Evolutionary conservation across 2,888 invertebrate genomes (phyloP).

Genomic region (Chironomus riparius): DNA sequence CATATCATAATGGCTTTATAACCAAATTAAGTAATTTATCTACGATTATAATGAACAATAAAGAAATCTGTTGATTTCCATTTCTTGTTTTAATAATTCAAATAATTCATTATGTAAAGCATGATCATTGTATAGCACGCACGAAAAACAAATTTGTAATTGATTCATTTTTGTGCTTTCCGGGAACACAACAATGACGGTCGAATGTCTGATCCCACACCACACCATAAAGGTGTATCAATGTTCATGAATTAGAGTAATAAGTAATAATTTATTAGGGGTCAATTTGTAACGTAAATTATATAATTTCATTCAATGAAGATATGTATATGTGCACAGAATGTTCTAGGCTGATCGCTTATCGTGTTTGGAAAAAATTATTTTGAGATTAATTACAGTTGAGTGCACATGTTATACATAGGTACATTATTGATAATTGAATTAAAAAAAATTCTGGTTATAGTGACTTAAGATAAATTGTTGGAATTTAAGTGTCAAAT

Average conservation of each 20-base stretch:
- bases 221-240: neutral
- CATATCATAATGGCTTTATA: neutral
- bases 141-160: conserved; percentile 18
- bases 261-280: conserved; percentile 26
- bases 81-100: conserved; percentile 15
- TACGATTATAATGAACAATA: neutral
- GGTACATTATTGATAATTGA: too few species aligned
- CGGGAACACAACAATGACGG: neutral
- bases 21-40: neutral
- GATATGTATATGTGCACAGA: neutral
- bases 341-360: neutral
- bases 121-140: conserved; percentile 15
- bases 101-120: conserved; percentile 22
- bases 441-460: too few species aligned
- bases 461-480: too few species aligned
- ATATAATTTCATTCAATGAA: conserved; percentile 13
- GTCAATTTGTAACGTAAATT: conserved; percentile 17
- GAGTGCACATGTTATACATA: neutral
- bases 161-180: conserved; percentile 21
- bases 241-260: conserved; percentile 11
- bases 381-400: neutral
- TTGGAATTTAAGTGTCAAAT: too few species aligned
- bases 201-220: neutral
- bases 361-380: neutral
- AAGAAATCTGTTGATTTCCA: neutral